Percentiles rank a stretch among this genome's conserved stretches.
phyloP scores from a whole-genome alignment of 2,888 invertebrate genomes.

The Antheraea assamensis region DNA sequence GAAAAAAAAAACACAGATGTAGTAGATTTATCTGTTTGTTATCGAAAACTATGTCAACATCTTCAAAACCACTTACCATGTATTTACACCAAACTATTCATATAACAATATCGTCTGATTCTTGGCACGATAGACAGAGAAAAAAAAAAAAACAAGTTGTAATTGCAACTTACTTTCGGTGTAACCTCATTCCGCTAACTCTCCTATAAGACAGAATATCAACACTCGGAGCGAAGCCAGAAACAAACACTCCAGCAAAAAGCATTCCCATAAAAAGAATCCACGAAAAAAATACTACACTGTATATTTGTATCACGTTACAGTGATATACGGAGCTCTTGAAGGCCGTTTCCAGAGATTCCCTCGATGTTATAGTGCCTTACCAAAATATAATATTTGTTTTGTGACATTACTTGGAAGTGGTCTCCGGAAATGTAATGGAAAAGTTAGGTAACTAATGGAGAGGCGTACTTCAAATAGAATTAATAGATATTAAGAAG shows the following conservation, averaged over 20 bases:
- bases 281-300: slow-evolving; percentile 33
- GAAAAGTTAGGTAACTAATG: slow-evolving; percentile 1
- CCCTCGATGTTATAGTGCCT: slow-evolving; percentile 35
- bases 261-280: slow-evolving; percentile 32
- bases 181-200: slow-evolving; percentile 5
- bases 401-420: slow-evolving; percentile 27
- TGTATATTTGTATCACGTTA: slow-evolving; percentile 37
- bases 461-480: background rate
- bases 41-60: slow-evolving; percentile 3
- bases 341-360: slow-evolving; percentile 33
- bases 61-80: slow-evolving; percentile 1
- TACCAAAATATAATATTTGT: slow-evolving; percentile 44
- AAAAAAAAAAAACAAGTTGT: slow-evolving; percentile 5
- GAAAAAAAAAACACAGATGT: background rate
- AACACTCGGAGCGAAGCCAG: slow-evolving; percentile 17
- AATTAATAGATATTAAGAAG: background rate
- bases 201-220: background rate
- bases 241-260: slow-evolving; percentile 32
- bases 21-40: background rate
- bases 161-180: background rate
- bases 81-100: background rate
- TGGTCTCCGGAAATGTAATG: background rate
- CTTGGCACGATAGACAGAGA: slow-evolving; percentile 1
- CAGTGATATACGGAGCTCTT: slow-evolving; percentile 33
- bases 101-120: background rate